Evolutionary conservation across 2,113 vertebrate genomes (phyloP).

Genomic region (Oxyura jamaicensis): DNA sequence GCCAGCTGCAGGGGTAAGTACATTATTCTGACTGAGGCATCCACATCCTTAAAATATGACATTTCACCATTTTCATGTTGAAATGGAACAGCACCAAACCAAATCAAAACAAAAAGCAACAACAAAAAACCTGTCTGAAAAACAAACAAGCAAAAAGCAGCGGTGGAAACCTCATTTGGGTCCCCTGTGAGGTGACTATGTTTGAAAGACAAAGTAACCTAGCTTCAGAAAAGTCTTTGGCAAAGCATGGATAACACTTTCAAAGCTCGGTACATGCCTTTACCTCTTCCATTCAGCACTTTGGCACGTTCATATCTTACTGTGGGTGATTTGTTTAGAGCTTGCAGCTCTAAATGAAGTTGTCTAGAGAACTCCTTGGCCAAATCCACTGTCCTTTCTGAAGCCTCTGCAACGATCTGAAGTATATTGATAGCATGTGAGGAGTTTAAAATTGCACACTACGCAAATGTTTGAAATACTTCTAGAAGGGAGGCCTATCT

Average conservation of each 20-base stretch:
- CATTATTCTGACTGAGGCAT: not conserved
- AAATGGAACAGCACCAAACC: not conserved
- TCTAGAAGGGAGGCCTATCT: not conserved
- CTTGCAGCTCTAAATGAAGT: not conserved
- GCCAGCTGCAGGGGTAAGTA: not conserved
- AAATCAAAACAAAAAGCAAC: not conserved
- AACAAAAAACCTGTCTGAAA: not conserved
- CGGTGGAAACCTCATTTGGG: not conserved
- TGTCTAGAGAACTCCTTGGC: not conserved
- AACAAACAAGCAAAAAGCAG: not conserved
- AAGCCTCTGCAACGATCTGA: not conserved
- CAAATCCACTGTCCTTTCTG: not conserved
- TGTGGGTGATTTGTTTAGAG: not conserved
- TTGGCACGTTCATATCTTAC: not conserved
- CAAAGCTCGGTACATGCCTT: not conserved
- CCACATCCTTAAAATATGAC: not conserved
- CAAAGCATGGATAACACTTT: not conserved
- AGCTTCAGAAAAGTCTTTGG: not conserved
- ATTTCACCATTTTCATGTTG: not conserved
- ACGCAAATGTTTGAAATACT: not conserved
- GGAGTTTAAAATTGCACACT: not conserved
- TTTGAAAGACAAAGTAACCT: not conserved
- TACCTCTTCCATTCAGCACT: not conserved
- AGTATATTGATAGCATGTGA: not conserved
- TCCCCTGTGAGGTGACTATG: not conserved